Base-by-base conservation (phyloP, 1,140 invertebrate genomes). In the Ptiloglossa arizonensis region DNA sequence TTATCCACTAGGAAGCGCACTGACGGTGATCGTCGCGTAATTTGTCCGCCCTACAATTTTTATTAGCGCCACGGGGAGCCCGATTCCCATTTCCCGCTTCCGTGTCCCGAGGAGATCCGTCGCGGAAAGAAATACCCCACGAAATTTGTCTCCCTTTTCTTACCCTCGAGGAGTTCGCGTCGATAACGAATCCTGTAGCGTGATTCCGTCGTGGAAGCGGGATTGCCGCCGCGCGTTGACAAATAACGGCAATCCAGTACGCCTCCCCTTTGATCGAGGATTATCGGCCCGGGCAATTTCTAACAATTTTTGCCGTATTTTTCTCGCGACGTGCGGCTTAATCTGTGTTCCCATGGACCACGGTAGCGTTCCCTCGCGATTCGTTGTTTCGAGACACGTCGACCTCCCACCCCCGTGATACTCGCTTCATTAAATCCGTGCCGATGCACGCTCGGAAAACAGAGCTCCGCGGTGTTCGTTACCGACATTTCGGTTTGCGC, bases 201-300 rank as follows among this genome's bases (percentile, higher is more conserved):
- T 41, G 67, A 62, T 54, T 70, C 35, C 24, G 56, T 52, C 44
- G 41, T 9, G 56, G 35, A 24, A 57, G 32, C 56, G 46, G 48
- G 64, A 77, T 77, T 71, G 67, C 17, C 32, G n/a, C n/a, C 46
- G 46, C 27, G 74, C 80, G 80, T 85, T 88, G 84, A 88, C 82
- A 87, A 87, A 88, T 88, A 81, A 81, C 80, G 64, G 72, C 82
- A 52, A 77, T 77, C 81, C 79, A 32, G 79, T 78, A 74, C 50
- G 80, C 69, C 50, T 48, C 74, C 59, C 80, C 75, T 85, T 85
- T 80, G 81, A 81, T 85, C 80, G 81, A 77, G 82, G 80, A 86
- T 84, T 78, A 87, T 84, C 78, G 41, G 80, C 70, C 41, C 41
- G 35, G 80, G 62, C 74, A 82, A 71, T 77, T 52, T 70, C 29